These are phyloP conservation scores for Lepus townsendii DNA, from an alignment of 2,797 vertebrate species.

Conservation along the genomic window DNA sequence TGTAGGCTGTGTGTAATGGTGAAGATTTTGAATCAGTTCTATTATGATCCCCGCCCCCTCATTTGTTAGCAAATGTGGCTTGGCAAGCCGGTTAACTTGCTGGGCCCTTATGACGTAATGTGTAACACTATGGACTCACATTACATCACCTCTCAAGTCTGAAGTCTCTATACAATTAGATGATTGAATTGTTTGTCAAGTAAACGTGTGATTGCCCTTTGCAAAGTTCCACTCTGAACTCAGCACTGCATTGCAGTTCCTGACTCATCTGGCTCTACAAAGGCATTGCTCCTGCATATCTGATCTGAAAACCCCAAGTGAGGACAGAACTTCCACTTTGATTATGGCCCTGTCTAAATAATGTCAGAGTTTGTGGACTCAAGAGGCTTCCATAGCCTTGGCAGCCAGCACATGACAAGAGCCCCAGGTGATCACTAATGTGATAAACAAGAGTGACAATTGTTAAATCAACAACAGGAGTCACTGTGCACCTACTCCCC, in stretches of 20 bases:
- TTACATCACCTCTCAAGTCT: slow-evolving; percentile 22
- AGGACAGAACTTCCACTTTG: too few relatives aligned
- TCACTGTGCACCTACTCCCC: too few relatives aligned
- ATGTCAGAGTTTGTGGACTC: too few relatives aligned
- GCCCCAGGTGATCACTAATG: too few relatives aligned
- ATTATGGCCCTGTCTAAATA: too few relatives aligned
- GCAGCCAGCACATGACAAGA: too few relatives aligned
- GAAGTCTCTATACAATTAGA: slow-evolving; percentile 52
- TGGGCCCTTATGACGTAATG: neutral
- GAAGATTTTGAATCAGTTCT: neutral
- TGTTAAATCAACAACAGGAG: too few relatives aligned
- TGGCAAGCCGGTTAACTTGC: slow-evolving; percentile 19
- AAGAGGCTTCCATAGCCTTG: too few relatives aligned
- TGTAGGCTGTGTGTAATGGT: neutral
- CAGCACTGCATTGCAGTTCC: neutral
- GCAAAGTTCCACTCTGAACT: slow-evolving; percentile 40
- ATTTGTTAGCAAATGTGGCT: slow-evolving; percentile 38
- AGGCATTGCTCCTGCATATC: neutral
- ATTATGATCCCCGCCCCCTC: neutral
- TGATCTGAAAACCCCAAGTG: neutral
- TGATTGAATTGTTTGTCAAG: slow-evolving; percentile 58
- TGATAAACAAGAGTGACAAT: too few relatives aligned
- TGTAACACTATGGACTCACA: neutral
- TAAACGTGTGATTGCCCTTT: slow-evolving; percentile 30
- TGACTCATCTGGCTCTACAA: neutral